Evolutionary conservation across 2,888 invertebrate species (phyloP).

Genomic region (Troilus luridus): DNA sequence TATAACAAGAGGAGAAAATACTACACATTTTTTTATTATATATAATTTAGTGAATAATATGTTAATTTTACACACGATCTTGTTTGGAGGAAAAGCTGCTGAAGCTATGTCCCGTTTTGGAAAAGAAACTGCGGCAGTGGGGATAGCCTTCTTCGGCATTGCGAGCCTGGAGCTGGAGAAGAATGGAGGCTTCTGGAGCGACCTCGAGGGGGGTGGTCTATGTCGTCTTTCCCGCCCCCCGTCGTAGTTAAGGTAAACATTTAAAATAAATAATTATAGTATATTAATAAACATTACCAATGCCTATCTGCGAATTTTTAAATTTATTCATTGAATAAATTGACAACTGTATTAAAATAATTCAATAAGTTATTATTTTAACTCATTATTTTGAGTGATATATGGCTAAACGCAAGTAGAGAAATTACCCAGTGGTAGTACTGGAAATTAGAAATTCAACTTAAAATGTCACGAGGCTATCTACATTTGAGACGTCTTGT

Average conservation of each 20-base stretch:
- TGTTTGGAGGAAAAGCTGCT: background rate
- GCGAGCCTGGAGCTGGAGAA: background rate
- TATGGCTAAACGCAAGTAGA: too few species aligned
- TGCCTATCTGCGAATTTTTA: background rate
- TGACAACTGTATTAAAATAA: too few species aligned
- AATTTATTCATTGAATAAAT: background rate
- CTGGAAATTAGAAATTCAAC: too few species aligned
- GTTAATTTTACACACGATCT: background rate
- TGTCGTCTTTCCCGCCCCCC: background rate
- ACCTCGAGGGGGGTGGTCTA: background rate
- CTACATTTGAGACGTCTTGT: too few species aligned
- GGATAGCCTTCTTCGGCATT: constrained; percentile 13
- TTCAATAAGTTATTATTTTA: too few species aligned
- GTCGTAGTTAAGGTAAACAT: background rate
- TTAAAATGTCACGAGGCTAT: too few species aligned
- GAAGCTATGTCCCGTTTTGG: constrained; percentile 11
- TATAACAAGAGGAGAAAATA: background rate
- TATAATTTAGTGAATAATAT: background rate
- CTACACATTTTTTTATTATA: background rate
- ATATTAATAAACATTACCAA: background rate
- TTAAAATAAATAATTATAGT: too few species aligned
- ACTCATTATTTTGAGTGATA: too few species aligned
- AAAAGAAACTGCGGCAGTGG: constrained; percentile 32
- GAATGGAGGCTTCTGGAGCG: constrained; percentile 9
- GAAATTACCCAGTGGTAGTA: too few species aligned